These are phyloP conservation scores for Wasmannia auropunctata DNA, from an alignment of 1,140 invertebrate species.

Conservation along the genomic window DNA sequence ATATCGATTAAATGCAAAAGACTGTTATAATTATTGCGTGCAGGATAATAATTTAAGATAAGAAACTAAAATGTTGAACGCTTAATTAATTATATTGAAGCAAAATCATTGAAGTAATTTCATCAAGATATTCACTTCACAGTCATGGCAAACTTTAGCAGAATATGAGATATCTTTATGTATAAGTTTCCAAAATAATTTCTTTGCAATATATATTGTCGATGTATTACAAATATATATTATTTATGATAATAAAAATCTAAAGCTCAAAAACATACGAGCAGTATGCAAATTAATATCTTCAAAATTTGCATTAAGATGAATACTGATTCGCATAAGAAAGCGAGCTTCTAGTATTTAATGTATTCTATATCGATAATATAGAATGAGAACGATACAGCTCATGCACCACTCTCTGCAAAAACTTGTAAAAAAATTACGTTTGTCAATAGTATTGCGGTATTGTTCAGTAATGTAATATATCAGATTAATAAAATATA, in stretches of 20 bases:
- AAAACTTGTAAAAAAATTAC: background rate
- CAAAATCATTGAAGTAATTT: background rate
- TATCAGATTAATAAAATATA: slow-evolving; percentile 7
- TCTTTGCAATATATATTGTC: background rate
- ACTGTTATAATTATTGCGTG: background rate
- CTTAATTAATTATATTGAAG: background rate
- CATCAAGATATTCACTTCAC: background rate
- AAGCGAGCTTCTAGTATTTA: slow-evolving; percentile 43
- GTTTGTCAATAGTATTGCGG: background rate
- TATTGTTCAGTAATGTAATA: background rate
- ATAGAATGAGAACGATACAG: slow-evolving; percentile 6
- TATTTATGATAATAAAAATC: slow-evolving; percentile 10
- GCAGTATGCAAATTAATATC: slow-evolving; percentile 66
- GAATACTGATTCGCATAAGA: slow-evolving; percentile 23
- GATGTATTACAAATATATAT: background rate
- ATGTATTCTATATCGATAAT: slow-evolving; percentile 63
- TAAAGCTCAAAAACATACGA: slow-evolving; percentile 42
- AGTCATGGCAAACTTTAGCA: background rate
- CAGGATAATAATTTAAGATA: background rate
- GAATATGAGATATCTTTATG: background rate
- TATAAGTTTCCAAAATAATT: slow-evolving; percentile 14
- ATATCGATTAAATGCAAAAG: background rate
- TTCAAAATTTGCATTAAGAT: slow-evolving; percentile 54
- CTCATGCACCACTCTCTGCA: background rate
- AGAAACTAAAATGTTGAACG: background rate